Evolutionary conservation across 2,888 invertebrate genomes (phyloP).

Genomic region (Thecophora atra): DNA sequence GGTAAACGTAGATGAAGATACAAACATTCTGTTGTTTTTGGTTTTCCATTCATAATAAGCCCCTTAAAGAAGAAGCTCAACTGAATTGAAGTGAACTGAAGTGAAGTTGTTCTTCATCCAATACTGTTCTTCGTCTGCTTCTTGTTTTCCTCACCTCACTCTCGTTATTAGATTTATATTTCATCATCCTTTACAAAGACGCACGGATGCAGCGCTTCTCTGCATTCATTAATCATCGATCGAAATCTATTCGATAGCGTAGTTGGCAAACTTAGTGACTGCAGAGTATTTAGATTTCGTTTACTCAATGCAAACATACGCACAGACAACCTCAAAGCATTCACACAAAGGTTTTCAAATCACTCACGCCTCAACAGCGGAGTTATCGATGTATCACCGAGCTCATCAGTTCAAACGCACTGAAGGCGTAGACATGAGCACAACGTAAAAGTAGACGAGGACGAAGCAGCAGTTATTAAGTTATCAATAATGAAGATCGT

Average conservation of each 20-base stretch:
- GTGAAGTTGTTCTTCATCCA: too few species aligned
- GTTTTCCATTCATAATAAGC: too few species aligned
- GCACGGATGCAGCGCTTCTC: constrained; percentile 26
- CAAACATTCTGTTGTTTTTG: too few species aligned
- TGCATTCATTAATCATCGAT: constrained; percentile 34
- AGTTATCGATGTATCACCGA: constrained; percentile 46
- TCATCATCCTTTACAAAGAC: constrained; percentile 2
- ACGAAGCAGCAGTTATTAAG: constrained; percentile 30
- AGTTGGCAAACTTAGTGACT: background rate
- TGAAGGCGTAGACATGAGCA: constrained; percentile 29
- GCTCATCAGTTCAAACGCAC: constrained; percentile 43
- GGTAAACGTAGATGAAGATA: too few species aligned
- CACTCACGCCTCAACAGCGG: constrained; percentile 41
- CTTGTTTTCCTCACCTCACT: too few species aligned
- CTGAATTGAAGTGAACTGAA: too few species aligned
- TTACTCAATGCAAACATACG: too few species aligned
- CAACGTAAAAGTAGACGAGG: constrained; percentile 26
- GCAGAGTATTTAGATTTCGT: constrained; percentile 9
- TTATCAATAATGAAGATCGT: background rate
- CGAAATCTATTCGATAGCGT: constrained; percentile 12
- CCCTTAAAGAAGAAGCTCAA: too few species aligned
- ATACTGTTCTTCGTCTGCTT: too few species aligned
- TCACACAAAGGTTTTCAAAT: constrained; percentile 36
- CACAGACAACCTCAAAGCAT: too few species aligned
- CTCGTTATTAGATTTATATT: too few species aligned